phyloP scores from a whole-genome alignment of 2,888 invertebrate genomes.

The Apotomis betuletana region DNA sequence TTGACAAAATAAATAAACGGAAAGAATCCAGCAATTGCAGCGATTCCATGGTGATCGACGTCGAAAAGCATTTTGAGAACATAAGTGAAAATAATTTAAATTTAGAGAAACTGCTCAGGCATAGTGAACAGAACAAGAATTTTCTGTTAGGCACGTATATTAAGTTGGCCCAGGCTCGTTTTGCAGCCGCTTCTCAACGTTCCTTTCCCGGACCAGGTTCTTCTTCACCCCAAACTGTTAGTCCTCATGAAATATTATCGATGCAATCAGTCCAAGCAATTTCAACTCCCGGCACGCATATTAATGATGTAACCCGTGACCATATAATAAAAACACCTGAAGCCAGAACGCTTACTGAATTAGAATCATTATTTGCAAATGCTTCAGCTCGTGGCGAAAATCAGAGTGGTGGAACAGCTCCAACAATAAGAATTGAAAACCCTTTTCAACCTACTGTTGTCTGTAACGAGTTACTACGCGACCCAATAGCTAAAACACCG shows the following conservation, averaged over 20 bases:
- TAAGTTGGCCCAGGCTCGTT: neutral
- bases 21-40: neutral
- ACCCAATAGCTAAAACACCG: too few species aligned
- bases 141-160: neutral
- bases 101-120: neutral
- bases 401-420: too few species aligned
- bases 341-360: too few species aligned
- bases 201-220: neutral
- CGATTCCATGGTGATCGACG: neutral
- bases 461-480: too few species aligned
- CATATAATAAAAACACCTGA: too few species aligned
- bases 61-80: neutral
- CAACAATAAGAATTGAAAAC: too few species aligned
- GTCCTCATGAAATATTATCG: neutral
- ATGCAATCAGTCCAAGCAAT: too few species aligned
- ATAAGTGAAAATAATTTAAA: neutral
- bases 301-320: too few species aligned
- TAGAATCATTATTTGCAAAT: too few species aligned
- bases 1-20: neutral
- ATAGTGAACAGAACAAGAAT: neutral
- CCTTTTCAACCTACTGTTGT: too few species aligned
- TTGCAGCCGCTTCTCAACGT: neutral
- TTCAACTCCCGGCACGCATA: too few species aligned
- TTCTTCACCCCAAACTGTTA: neutral
- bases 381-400: too few species aligned